Percentiles rank a stretch among this genome's conserved stretches.
Conservation (phyloP, 1,140 invertebrate genomes). For the Hypsibius dujardini region DNA sequence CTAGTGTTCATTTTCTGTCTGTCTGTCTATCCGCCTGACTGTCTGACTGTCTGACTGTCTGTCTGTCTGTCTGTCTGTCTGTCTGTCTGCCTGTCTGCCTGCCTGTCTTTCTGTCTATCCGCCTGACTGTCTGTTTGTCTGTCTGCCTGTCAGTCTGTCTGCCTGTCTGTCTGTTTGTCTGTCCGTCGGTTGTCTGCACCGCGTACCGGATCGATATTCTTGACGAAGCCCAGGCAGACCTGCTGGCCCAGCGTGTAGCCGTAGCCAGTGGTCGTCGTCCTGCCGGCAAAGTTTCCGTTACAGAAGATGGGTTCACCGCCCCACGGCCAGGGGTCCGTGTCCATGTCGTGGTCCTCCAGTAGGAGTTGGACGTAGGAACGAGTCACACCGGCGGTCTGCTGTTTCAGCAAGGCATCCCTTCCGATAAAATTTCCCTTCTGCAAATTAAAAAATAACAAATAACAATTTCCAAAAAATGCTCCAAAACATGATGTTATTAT, state of each 20-base stretch:
- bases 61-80: no score
- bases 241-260: constrained; percentile 83
- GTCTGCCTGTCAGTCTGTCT: neutral
- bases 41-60: neutral
- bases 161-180: neutral
- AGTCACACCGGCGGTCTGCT: constrained; percentile 65
- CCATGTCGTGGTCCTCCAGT: constrained; percentile 74
- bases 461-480: constrained; percentile 30
- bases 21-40: constrained; percentile 25
- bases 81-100: no score
- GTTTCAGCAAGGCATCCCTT: constrained; percentile 62
- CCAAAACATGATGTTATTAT: no score
- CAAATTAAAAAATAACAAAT: constrained; percentile 31
- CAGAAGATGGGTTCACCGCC: constrained; percentile 83
- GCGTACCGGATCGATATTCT: constrained; percentile 46
- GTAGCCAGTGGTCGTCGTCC: constrained; percentile 87
- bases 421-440: constrained; percentile 79
- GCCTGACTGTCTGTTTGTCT: no score
- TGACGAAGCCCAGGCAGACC: constrained; percentile 80
- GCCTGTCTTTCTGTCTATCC: no score
- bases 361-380: constrained; percentile 78
- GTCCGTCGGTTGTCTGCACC: neutral
- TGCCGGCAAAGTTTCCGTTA: constrained; percentile 55
- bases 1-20: no score
- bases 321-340: constrained; percentile 84